phyloP scores from a whole-genome alignment of 2,797 vertebrate species.

The Cyclopterus lumpus region DNA sequence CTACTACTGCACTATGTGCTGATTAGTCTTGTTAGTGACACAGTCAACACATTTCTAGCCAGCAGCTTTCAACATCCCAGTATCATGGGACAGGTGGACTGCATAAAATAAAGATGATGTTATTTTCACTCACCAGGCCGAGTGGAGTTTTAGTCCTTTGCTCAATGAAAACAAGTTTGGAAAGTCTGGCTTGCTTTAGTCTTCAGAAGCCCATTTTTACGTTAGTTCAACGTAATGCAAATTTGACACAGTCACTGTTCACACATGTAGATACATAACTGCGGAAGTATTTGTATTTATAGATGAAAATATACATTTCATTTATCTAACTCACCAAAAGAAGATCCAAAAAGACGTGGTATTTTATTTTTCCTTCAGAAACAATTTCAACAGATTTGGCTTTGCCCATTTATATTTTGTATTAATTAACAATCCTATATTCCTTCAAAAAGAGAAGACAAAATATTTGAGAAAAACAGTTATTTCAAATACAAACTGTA shows the following conservation, averaged over 20 bases:
- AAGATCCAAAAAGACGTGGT: neutral
- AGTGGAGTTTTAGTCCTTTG: slow-evolving; percentile 1
- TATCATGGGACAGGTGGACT: neutral
- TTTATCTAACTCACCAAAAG: neutral
- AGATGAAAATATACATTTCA: neutral
- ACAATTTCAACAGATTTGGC: neutral
- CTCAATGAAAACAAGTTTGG: slow-evolving; percentile 8
- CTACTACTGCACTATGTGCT: slow-evolving; percentile 31
- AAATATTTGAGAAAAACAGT: neutral
- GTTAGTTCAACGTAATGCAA: slow-evolving; percentile 16
- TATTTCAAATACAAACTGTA: slow-evolving; percentile 1
- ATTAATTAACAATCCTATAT: neutral
- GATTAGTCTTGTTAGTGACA: slow-evolving; percentile 27
- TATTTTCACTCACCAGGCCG: neutral
- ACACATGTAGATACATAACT: slow-evolving; percentile 43
- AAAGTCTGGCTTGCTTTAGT: slow-evolving; percentile 8
- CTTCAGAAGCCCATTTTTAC: slow-evolving; percentile 25
- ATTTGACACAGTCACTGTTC: slow-evolving; percentile 15
- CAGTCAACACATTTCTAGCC: slow-evolving; percentile 15
- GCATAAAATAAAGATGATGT: neutral
- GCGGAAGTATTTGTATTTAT: slow-evolving; percentile 17
- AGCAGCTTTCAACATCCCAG: neutral
- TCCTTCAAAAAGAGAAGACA: neutral
- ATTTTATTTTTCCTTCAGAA: neutral
- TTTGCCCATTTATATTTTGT: neutral